A percentile compares a stretch with the other conserved stretches of the same genome.
phyloP scores from a whole-genome alignment of 2,113 vertebrate genomes.

The Sprattus sprattus region DNA sequence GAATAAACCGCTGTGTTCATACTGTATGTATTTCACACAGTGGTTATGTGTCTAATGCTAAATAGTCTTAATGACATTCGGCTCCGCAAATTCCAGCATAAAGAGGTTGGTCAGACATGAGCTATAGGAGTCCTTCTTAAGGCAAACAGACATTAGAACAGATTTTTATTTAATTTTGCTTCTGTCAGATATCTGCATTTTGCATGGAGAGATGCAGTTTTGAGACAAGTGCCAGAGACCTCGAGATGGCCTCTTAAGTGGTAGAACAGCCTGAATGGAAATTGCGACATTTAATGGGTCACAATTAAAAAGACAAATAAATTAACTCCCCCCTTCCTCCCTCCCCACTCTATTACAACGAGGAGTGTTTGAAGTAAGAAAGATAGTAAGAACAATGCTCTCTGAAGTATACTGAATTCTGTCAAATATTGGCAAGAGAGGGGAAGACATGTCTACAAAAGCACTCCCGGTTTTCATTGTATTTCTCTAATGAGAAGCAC shows the following conservation, averaged over 20 bases:
- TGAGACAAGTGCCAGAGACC: background rate
- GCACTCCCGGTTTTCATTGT: background rate
- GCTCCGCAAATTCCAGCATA: background rate
- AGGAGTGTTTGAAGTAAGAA: constrained; percentile 8
- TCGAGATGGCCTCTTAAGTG: background rate
- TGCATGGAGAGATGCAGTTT: background rate
- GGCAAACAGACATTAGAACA: background rate
- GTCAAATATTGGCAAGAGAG: constrained; percentile 13
- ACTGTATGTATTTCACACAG: background rate
- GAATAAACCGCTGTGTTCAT: background rate
- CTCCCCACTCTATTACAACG: background rate
- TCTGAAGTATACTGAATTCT: constrained; percentile 31
- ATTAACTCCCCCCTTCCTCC: background rate
- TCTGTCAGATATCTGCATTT: background rate
- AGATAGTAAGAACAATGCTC: constrained; percentile 25
- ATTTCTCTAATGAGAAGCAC: constrained; percentile 30
- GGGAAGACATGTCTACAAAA: background rate
- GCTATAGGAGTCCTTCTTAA: background rate
- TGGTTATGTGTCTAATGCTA: background rate
- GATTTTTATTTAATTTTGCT: background rate
- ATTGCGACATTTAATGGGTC: constrained; percentile 8
- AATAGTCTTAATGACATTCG: background rate
- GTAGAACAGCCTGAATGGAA: background rate
- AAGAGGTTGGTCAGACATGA: background rate
- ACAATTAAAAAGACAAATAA: constrained; percentile 15